Evolutionary conservation across 2,113 vertebrate genomes (phyloP), one percentile per base, ranked within the genome.

Genomic region (Myotis lucifugus): DNA sequence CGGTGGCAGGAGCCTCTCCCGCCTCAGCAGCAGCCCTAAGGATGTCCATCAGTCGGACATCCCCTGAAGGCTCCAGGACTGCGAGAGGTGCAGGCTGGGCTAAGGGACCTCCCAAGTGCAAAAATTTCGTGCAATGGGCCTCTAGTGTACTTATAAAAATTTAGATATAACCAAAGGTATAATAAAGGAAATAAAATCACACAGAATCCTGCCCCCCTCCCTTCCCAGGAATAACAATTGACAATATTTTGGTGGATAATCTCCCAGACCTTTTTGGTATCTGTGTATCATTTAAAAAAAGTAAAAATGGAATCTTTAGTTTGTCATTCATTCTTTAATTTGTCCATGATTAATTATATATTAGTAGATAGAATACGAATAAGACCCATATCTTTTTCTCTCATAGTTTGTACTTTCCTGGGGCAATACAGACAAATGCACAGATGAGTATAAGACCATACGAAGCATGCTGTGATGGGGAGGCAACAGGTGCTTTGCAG

Each of bases 291-390:
- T 61, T 27, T 21, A 13, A 2, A 5, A 2, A 59, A 92, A 88
- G 84, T 54, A 18, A 66, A 87, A 93, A 77, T 34, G 14, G 40
- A 59, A 74, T 72, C 4, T 54, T 92, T 61, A 69, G 67, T 88
- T 86, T 88, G 70, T 73, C 17, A 59, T 25, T 92, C 56, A 81
- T 94, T 92, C 56, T 90, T 95, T 70, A 78, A 74, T 69, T 91
- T 85, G 8, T 66, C 89, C 19, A 34, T 81, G 42, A 42, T 37
- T 73, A 46, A 27, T 61, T 90, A 74, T 66, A 37, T 84, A 40
- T 34, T 92, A 14, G 14, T 32, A 54, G 18, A 50, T 7, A 88
- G 66, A 67, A 61, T 73, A 34, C 23, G 23, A 73, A 13, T 78
- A 82, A 78, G 64, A 64, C 46, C 11, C 6, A 8, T 27, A 21